Evolutionary conservation across 2,113 vertebrate genomes (phyloP), one percentile per base, ranked within the genome.

Genomic region (Atherinomorus stipes): DNA sequence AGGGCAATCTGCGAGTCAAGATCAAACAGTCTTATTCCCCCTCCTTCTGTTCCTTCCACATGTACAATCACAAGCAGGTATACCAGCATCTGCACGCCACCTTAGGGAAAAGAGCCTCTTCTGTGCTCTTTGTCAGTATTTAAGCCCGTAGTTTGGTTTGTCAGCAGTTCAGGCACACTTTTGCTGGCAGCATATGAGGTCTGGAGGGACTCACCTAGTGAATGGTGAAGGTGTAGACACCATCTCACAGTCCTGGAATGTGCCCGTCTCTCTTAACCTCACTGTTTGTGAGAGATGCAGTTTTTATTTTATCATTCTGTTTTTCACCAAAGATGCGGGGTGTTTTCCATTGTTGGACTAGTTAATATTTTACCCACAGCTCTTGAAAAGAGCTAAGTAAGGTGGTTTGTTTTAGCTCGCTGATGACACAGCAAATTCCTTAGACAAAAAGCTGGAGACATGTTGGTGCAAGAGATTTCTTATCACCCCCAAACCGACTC

Each of bases 391-490:
- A 64, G 70, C 78, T 16, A 67, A 72, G 66, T 60, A 76, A 84
- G 81, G 53, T 52, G 67, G 59, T 81, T 89, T 85, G 74, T 78
- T 89, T 83, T 66, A 81, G 77, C 73, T 67, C 22, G 61, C 69
- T 82, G 90, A 91, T 90, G 88, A 92, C 80, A 51, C 78, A 76
- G 87, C 85, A 64, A 81, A 91, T 91, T 91, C 89, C 85, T 72
- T 68, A 86, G 86, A 88, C 80, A 62, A 78, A n/a, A 70, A 65
- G 64, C 66, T 34, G 57, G 74, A 89, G 85, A 88, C 80, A n/a
- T 91, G 90, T 90, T 83, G 79, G 68, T 86, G 83, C 89, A 87
- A 34, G 84, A 89, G 88, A 89, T 89, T 77, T 50, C 57, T 64
- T 86, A 91, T 91, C 85, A 66, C 54, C 72, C 34, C 50, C 45